A percentile compares a stretch with the other conserved stretches of the same genome.
These are phyloP conservation scores for Brevimyrus niger DNA, from an alignment of 2,113 vertebrate genomes.

Conservation along the genomic window DNA sequence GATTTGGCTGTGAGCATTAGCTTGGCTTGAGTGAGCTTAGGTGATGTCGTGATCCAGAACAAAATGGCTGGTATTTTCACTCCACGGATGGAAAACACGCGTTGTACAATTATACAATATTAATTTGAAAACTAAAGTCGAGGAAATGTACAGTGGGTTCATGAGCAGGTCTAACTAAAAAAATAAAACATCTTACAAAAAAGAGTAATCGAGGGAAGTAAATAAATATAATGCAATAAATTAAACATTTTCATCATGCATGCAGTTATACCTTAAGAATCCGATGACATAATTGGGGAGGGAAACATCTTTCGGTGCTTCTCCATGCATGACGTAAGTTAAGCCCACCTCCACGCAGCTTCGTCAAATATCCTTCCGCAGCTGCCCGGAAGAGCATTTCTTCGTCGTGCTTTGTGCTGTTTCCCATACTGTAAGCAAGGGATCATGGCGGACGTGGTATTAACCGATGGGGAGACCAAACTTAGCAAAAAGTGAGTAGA, in stretches of 20 bases:
- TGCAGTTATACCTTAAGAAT: neutral
- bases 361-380: neutral
- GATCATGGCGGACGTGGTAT: constrained; percentile 61
- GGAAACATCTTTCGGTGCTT: neutral
- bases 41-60: neutral
- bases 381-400: neutral
- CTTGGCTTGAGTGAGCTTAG: neutral
- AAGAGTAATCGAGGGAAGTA: neutral
- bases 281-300: neutral
- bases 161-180: neutral
- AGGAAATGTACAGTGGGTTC: neutral
- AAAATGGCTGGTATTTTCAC: neutral
- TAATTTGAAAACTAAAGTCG: neutral
- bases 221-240: neutral
- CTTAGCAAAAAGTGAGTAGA: constrained; percentile 65
- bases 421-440: neutral
- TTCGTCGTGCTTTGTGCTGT: neutral
- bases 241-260: neutral
- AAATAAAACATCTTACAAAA: neutral
- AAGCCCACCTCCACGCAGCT: neutral
- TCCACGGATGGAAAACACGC: neutral
- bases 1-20: neutral
- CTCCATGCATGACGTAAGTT: neutral
- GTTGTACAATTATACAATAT: neutral
- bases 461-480: constrained; percentile 49